Evolutionary conservation across 2,797 vertebrate species (phyloP).

Genomic region (Oreortyx pictus): DNA sequence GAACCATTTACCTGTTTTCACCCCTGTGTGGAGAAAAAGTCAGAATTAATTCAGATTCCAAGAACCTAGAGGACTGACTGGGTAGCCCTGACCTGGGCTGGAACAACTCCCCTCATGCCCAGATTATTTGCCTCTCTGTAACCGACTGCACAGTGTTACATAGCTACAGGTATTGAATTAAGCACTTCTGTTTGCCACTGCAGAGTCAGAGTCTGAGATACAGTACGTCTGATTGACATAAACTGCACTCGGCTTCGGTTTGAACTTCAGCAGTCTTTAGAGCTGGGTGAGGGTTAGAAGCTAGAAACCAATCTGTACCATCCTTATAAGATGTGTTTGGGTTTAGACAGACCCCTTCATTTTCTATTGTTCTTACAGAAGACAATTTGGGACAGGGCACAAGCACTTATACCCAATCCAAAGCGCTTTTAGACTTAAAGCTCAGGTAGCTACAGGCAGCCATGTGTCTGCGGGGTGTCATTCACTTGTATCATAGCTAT

Average conservation of each 20-base stretch:
- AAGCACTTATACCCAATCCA: background rate
- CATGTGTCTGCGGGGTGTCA: background rate
- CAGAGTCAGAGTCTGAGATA: background rate
- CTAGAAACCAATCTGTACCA: background rate
- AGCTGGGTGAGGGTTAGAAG: background rate
- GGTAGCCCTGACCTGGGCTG: background rate
- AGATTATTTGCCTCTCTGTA: background rate
- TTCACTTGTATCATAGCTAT: background rate
- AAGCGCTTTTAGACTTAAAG: background rate
- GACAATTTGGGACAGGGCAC: background rate
- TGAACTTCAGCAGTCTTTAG: background rate
- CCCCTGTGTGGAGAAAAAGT: background rate
- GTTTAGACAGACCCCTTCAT: background rate
- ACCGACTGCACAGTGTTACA: background rate
- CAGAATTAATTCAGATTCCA: background rate
- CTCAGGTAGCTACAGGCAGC: background rate
- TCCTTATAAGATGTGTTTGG: background rate
- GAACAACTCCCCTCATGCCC: background rate
- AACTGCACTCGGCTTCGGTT: background rate
- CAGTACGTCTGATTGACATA: fast-evolving
- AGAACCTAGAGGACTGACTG: background rate
- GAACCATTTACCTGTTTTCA: background rate
- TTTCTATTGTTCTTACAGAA: background rate
- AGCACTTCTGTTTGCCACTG: background rate
- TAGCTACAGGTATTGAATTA: background rate